Evolutionary conservation across 2,888 invertebrate species (phyloP).

Genomic region (Nomada hirtipes): DNA sequence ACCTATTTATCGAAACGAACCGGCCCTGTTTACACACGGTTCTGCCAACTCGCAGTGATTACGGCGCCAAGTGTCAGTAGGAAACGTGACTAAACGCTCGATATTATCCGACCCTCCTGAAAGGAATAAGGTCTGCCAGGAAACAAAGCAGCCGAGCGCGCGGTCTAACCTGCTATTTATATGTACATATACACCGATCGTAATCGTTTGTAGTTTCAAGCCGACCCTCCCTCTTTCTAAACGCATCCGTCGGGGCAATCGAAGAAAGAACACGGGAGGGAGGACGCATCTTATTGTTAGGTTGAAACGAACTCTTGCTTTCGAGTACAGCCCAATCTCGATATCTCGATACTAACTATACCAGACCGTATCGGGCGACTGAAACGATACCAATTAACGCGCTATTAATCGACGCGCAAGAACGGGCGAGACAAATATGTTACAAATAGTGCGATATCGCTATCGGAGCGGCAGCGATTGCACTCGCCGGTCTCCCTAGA

Average conservation of each 20-base stretch:
- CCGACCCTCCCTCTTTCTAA: not conserved
- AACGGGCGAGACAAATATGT: slow-evolving; percentile 23
- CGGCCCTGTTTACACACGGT: slow-evolving; percentile 56
- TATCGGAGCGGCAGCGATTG: slow-evolving; percentile 33
- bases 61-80: slow-evolving; percentile 53
- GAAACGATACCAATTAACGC: not conserved
- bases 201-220: not conserved
- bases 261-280: not conserved
- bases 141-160: slow-evolving; percentile 29
- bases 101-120: slow-evolving; percentile 32
- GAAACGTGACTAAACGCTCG: slow-evolving; percentile 57
- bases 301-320: not conserved
- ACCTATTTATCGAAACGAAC: slow-evolving; percentile 51
- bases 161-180: slow-evolving; percentile 23
- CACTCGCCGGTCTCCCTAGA: slow-evolving; percentile 29
- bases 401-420: slow-evolving; percentile 16
- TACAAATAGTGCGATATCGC: slow-evolving; percentile 29
- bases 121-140: slow-evolving; percentile 23
- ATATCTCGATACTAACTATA: not conserved
- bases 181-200: not conserved
- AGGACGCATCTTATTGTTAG: not conserved
- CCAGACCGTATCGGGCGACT: not conserved
- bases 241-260: not conserved
- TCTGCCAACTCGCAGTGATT: slow-evolving; percentile 54
- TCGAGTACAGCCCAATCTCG: not conserved